Conservation (phyloP, 2,797 vertebrate species). For the Acanthornis magna region DNA sequence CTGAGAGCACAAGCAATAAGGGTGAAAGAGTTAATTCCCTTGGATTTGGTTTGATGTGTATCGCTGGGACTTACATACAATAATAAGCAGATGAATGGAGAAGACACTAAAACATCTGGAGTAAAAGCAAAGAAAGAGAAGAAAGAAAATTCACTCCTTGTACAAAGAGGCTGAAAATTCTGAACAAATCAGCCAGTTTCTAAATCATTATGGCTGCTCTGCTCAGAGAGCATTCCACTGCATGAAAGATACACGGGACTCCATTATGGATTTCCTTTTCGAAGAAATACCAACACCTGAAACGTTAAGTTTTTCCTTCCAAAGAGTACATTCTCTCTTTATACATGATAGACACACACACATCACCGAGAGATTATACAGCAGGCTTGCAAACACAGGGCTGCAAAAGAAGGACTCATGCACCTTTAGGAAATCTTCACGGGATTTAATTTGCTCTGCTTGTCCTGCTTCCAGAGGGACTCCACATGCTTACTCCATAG, state of each 20-base stretch:
- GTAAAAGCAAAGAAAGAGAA: not conserved
- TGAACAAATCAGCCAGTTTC: not conserved
- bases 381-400: not conserved
- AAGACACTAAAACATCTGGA: not conserved
- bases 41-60: not conserved
- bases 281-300: not conserved
- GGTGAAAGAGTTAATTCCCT: not conserved
- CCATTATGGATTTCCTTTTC: not conserved
- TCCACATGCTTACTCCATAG: fast-evolving
- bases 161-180: not conserved
- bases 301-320: not conserved
- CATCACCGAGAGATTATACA: not conserved
- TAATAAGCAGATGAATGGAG: not conserved
- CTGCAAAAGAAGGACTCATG: not conserved
- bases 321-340: not conserved
- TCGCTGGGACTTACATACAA: not conserved
- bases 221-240: not conserved
- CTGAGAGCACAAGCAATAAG: not conserved
- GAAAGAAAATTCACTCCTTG: not conserved
- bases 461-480: not conserved
- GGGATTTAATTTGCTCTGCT: not conserved
- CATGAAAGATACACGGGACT: not conserved
- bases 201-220: not conserved
- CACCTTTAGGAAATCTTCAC: not conserved
- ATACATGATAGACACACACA: not conserved